Base-by-base conservation (phyloP, 1,140 invertebrate genomes). In the Drosophila jambulina region DNA sequence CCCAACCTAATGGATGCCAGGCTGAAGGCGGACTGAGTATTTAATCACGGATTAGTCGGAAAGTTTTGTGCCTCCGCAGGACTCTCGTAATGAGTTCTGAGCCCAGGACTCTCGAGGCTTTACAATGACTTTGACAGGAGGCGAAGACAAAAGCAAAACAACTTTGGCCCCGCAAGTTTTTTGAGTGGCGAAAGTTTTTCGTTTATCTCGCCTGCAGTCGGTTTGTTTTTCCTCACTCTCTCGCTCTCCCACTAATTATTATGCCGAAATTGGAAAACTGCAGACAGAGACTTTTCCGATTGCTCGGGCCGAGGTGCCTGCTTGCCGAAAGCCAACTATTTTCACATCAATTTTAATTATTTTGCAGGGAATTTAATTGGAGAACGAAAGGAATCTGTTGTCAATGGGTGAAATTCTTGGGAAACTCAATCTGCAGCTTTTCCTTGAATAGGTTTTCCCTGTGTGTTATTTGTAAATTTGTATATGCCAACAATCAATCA, bases 21-120 rank as follows among this genome's bases (percentile, higher is more conserved):
- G 19, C 21, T 23, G 36, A 53, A 53, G 60, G 40, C 45, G 45
- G 56, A 58, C 80, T 82, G 58, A 69, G 64, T 59, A 82, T 82
- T 83, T 68, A 83, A 65, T 78, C 80, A 59, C 45, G 77, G 80
- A 82, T 82, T 82, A 82, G 80, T 63, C 36, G 43, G 21, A 71
- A 75, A 82, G 63, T 57, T 75, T 82, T 27, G 53, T 59, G 46
- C 61, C 48, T 74, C 48, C 61, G 40, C 61, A 71, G 57, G 51
- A 78, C 48, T 54, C 56, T 42, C 75, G 70, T 82, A 82, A 82
- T 82, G 80, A 83, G 75, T 83, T 82, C 48, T 83, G 80, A 82
- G 72, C 38, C 62, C 67, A 72, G 67, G 57, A 68, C 58, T 76
- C 76, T 57, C 29, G 53, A 72, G 70, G 70, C 67, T 72, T 72